These are phyloP conservation scores for Drosophila macrospina DNA, from an alignment of 2,888 invertebrate species.

Conservation along the genomic window DNA sequence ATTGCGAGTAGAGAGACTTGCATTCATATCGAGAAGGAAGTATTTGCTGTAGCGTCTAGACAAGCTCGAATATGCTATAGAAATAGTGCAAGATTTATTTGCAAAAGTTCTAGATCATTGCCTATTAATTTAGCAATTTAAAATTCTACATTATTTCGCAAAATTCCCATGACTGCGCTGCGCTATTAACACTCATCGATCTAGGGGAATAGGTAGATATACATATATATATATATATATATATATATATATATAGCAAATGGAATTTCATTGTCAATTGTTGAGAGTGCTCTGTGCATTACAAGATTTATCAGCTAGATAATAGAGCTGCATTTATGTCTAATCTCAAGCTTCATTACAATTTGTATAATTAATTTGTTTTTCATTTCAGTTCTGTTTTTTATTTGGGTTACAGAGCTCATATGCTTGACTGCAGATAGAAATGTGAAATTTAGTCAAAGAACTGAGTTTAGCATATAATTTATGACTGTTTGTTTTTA, in stretches of 20 bases:
- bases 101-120: constrained; percentile 10
- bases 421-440: neutral
- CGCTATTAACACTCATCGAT: constrained; percentile 1
- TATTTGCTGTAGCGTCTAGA: constrained; percentile 11
- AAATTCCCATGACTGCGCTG: constrained; percentile 4
- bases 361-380: no score
- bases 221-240: neutral
- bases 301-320: neutral
- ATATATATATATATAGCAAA: neutral
- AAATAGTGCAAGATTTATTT: constrained; percentile 5
- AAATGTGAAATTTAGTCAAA: no score
- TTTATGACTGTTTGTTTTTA: neutral
- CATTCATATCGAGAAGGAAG: neutral
- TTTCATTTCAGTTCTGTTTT: no score
- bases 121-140: constrained; percentile 7
- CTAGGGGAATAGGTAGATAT: neutral
- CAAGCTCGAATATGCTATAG: neutral
- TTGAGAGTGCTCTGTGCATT: neutral
- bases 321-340: neutral
- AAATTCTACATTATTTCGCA: neutral
- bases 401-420: no score
- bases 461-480: no score
- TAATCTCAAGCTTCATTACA: no score
- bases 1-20: neutral
- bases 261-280: no score